Evolutionary conservation across 2,888 invertebrate genomes (phyloP).

Genomic region (Cetonia aurata): DNA sequence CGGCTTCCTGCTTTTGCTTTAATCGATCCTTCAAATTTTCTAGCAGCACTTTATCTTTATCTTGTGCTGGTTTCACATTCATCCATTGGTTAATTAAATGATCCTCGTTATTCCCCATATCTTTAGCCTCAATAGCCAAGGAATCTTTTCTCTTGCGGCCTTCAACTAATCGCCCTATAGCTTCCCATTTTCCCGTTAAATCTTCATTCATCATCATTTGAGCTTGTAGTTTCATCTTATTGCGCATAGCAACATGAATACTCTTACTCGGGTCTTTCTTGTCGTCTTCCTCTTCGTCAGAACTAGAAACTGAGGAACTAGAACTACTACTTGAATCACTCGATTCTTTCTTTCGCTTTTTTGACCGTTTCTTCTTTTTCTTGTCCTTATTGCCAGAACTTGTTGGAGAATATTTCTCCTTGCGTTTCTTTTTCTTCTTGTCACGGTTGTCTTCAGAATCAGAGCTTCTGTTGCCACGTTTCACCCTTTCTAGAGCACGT

Average conservation of each 20-base stretch:
- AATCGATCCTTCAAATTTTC: slow-evolving; percentile 69
- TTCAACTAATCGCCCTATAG: slow-evolving; percentile 67
- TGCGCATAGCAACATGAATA: slow-evolving; percentile 76
- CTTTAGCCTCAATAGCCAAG: slow-evolving; percentile 53
- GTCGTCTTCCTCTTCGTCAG: slow-evolving; percentile 62
- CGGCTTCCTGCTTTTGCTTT: slow-evolving; percentile 69
- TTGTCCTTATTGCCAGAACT: slow-evolving; percentile 63
- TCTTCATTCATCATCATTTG: slow-evolving; percentile 67
- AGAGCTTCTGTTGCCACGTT: slow-evolving; percentile 57
- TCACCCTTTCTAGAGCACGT: slow-evolving; percentile 60
- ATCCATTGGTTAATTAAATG: slow-evolving; percentile 68
- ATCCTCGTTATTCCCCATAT: slow-evolving; percentile 58
- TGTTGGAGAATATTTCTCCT: slow-evolving; percentile 55
- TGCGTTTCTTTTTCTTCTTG: slow-evolving; percentile 55
- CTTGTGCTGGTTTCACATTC: slow-evolving; percentile 66
- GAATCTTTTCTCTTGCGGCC: slow-evolving; percentile 64
- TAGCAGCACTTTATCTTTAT: slow-evolving; percentile 67
- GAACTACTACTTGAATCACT: slow-evolving; percentile 65
- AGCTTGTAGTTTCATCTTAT: slow-evolving; percentile 68
- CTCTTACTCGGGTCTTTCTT: slow-evolving; percentile 70
- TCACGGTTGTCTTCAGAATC: slow-evolving; percentile 51
- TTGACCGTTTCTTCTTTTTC: slow-evolving; percentile 70
- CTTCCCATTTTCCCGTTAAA: slow-evolving; percentile 64
- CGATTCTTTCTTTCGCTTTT: slow-evolving; percentile 62
- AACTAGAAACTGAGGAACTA: slow-evolving; percentile 66